Evolutionary conservation across 2,888 invertebrate genomes (phyloP).

Genomic region (Lypha dubia): DNA sequence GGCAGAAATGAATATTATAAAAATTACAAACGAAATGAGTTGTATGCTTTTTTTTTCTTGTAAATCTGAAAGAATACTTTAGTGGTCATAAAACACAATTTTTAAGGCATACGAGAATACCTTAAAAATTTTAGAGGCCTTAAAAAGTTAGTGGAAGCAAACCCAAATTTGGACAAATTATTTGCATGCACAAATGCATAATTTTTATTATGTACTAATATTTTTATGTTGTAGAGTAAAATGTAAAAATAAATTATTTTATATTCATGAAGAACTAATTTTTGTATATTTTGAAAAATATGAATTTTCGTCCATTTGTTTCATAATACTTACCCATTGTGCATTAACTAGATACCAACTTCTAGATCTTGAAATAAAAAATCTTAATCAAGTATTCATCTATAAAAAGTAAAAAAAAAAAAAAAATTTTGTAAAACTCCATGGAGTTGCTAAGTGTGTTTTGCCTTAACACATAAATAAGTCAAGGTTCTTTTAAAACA

Average conservation of each 20-base stretch:
- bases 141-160: neutral
- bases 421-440: conserved; percentile 24
- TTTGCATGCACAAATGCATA: conserved; percentile 22
- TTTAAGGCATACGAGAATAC: no score
- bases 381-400: conserved; percentile 6
- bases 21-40: no score
- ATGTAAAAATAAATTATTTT: no score
- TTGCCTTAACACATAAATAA: conserved; percentile 51
- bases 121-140: no score
- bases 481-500: conserved; percentile 54
- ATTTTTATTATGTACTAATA: neutral
- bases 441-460: conserved; percentile 4
- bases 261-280: no score
- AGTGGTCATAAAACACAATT: no score
- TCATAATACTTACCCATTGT: neutral
- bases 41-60: no score
- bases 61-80: no score
- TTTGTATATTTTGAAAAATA: no score
- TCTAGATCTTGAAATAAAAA: conserved; percentile 1
- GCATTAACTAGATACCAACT: conserved; percentile 1
- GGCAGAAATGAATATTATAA: no score
- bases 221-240: no score
- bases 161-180: neutral
- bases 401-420: conserved; percentile 62
- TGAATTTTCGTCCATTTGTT: no score